These are phyloP conservation scores for Macrosiphum euphorbiae DNA, from an alignment of 2,888 invertebrate species.

Conservation along the genomic window DNA sequence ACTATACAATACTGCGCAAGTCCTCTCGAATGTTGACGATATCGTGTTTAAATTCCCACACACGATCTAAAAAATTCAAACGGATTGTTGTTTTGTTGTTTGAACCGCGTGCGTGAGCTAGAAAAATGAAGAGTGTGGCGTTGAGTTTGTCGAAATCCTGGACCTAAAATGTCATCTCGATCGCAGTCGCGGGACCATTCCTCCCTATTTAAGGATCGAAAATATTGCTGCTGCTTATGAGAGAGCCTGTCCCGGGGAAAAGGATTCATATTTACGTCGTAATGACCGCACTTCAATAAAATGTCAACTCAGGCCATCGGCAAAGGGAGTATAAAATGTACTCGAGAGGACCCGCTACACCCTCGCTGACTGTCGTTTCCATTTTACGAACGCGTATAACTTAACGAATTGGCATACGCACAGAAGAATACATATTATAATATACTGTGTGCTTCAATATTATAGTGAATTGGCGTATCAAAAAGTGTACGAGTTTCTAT, in stretches of 20 bases:
- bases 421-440: neutral
- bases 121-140: neutral
- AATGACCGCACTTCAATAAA: neutral
- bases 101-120: neutral
- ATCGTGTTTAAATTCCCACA: neutral
- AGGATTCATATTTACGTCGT: neutral
- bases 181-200: neutral
- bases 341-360: neutral
- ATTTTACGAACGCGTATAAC: neutral
- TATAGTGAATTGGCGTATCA: neutral
- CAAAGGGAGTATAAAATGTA: neutral
- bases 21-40: neutral
- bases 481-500: neutral
- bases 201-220: neutral
- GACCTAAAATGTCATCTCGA: neutral
- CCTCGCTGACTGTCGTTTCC: neutral
- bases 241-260: neutral
- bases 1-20: neutral
- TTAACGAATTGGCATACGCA: neutral
- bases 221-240: neutral
- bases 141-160: neutral
- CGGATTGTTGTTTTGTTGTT: neutral
- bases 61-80: neutral
- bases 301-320: neutral
- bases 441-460: neutral